Base-by-base conservation (phyloP, 2,797 vertebrate genomes). In the Sebastes cheni region DNA sequence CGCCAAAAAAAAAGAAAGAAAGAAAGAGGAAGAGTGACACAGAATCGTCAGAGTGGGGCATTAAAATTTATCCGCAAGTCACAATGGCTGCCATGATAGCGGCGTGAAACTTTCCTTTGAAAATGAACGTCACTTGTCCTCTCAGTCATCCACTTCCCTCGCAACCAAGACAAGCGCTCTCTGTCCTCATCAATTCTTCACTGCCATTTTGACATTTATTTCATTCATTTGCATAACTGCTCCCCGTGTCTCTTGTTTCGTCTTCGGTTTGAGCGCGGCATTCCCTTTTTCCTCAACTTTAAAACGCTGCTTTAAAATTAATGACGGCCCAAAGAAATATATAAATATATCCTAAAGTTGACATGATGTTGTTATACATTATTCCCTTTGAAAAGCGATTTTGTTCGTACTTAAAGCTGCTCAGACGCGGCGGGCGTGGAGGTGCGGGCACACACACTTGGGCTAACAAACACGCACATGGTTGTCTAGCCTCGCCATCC, bases 11-110 rank as follows among this genome's bases (percentile, higher is more conserved):
- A 80, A 79, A 42, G 4, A 60, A 72, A 74, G 25, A 79, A 67
- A 71, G 55, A 66, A 74, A 87, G 72, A 67, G 81, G 79, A 80
- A 89, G 88, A 94, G 95, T 97, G 97, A 97, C 97, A 97, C 93
- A 91, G 95, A 96, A 95, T 95, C 95, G 90, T 95, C 97, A 95
- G 96, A 97, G 96, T 94, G 92, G 89, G 95, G 94, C 98, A 98
- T 98, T 98, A 98, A 98, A 98, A 97, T 98, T 96, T 94, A 98
- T 97, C 95, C 93, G 84, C 92, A 90, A 96, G 97, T 97, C 97
- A 93, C 97, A 95, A 95, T 94, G 95, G 95, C 95, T 94, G 92
- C 94, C 86, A 91, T 91, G 94, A 96, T 96, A 94, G 89, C 92
- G 90, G 95, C 93, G 94, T 95, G 94, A 97, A 97, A 96, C 85